phyloP scores from a whole-genome alignment of 2,888 invertebrate genomes.

The Cephus sareptanus region DNA sequence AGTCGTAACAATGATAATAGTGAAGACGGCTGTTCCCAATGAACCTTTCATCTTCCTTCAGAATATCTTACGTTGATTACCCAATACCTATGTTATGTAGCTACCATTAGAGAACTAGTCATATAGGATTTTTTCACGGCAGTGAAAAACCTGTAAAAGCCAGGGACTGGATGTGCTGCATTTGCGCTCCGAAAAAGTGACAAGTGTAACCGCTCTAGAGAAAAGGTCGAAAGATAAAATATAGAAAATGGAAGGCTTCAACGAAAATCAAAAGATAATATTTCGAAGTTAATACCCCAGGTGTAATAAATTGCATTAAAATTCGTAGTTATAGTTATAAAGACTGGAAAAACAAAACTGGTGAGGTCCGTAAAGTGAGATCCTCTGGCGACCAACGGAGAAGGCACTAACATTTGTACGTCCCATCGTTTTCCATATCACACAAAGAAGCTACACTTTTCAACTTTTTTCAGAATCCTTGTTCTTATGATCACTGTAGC shows the following conservation, averaged over 20 bases:
- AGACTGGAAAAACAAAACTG: not conserved
- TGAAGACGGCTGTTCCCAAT: not conserved
- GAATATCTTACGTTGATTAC: not conserved
- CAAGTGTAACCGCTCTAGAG: not conserved
- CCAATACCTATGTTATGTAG: not conserved
- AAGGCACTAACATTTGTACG: not conserved
- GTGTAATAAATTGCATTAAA: not conserved
- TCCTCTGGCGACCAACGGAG: not conserved
- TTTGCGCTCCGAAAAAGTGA: not conserved
- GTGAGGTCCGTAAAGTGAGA: not conserved
- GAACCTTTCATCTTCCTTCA: not conserved
- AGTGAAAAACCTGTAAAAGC: not conserved
- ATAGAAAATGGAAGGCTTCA: not conserved
- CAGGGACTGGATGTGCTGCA: not conserved
- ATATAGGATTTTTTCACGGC: conserved; percentile 1
- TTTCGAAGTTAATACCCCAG: too few species aligned
- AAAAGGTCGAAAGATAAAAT: not conserved
- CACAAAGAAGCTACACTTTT: not conserved
- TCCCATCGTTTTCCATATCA: not conserved
- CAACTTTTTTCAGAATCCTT: not conserved
- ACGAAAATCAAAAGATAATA: not conserved
- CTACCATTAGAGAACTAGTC: not conserved
- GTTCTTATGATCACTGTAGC: not conserved
- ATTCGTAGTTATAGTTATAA: not conserved
- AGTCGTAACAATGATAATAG: not conserved